These are phyloP conservation scores for Eueides isabella DNA, from an alignment of 1,140 invertebrate species.

Conservation along the genomic window DNA sequence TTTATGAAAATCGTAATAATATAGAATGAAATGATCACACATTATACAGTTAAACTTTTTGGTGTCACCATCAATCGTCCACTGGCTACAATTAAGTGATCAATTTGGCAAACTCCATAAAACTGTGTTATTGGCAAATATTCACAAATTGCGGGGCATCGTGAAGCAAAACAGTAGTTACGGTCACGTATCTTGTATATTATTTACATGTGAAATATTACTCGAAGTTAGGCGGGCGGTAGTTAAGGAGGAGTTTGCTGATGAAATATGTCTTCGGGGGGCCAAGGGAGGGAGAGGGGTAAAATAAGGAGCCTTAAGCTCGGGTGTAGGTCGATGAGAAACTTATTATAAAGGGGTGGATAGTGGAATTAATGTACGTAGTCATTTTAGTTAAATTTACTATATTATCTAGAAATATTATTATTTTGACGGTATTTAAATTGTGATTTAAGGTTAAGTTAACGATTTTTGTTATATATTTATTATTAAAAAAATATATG, in stretches of 20 bases:
- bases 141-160: conserved; percentile 30
- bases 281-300: conserved; percentile 39
- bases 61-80: conserved; percentile 18
- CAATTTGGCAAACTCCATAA: conserved; percentile 35
- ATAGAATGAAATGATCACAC: background rate
- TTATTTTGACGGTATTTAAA: background rate
- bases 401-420: conserved; percentile 11
- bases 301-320: conserved; percentile 76
- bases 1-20: no score
- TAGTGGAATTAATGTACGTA: conserved; percentile 46
- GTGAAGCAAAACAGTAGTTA: conserved; percentile 33
- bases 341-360: conserved; percentile 60
- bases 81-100: conserved; percentile 28
- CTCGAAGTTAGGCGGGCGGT: conserved; percentile 64
- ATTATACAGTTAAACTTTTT: background rate
- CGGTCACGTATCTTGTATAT: conserved; percentile 68
- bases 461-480: no score
- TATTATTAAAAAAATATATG: no score
- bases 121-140: conserved; percentile 40
- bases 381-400: conserved; percentile 37
- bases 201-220: conserved; percentile 76
- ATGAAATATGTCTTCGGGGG: conserved; percentile 79
- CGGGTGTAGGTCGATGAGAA: conserved; percentile 59
- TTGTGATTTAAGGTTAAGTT: background rate
- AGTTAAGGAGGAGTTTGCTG: conserved; percentile 70